Evolutionary conservation across 2,113 vertebrate genomes (phyloP).

Genomic region (Cebus imitator): DNA sequence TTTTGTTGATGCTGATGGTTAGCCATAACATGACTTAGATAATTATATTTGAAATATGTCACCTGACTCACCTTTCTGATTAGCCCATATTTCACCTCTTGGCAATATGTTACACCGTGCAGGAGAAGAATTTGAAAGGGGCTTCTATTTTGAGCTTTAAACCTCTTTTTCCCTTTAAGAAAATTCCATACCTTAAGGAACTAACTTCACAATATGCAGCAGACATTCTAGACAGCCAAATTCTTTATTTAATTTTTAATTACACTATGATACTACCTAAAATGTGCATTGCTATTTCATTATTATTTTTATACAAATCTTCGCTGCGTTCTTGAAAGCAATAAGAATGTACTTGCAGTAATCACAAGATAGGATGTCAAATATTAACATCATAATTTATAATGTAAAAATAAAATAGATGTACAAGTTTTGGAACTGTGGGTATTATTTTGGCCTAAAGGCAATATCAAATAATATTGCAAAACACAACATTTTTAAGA

Average conservation of each 20-base stretch:
- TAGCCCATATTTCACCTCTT: conserved; percentile 13
- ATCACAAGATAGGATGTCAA: neutral
- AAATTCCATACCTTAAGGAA: neutral
- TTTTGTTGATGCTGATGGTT: conserved; percentile 4
- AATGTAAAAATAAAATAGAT: neutral
- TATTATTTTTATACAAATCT: neutral
- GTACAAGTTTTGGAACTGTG: neutral
- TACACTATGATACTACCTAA: neutral
- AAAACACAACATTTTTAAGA: neutral
- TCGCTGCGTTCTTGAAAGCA: neutral
- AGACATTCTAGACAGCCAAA: neutral
- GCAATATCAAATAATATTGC: neutral
- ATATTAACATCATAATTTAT: conserved; percentile 10
- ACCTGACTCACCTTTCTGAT: conserved; percentile 7
- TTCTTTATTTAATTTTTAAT: neutral
- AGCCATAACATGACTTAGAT: neutral
- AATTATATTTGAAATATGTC: neutral
- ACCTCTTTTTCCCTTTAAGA: neutral
- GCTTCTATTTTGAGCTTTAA: neutral
- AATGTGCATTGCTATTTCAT: neutral
- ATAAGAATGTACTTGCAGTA: neutral
- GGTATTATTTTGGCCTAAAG: neutral
- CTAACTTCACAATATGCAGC: neutral
- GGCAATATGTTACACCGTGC: neutral
- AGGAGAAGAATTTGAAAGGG: neutral